phyloP scores from a whole-genome alignment of 2,888 invertebrate species.

The Drosophila formosana region DNA sequence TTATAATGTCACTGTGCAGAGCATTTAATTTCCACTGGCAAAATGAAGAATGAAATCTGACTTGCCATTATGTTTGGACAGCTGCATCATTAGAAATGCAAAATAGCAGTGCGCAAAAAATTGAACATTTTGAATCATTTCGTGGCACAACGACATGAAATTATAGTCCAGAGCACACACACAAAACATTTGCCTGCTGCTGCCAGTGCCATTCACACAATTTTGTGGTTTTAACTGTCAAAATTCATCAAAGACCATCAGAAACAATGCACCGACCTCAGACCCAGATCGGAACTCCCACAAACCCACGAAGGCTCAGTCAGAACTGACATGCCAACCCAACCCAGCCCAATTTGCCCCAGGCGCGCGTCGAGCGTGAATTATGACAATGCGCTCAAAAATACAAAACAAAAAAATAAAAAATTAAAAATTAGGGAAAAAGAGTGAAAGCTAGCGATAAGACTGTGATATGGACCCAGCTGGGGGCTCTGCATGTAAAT shows the following conservation, averaged over 20 bases:
- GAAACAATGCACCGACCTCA: slow-evolving; percentile 34
- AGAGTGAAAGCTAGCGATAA: slow-evolving; percentile 76
- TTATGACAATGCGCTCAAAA: slow-evolving; percentile 64
- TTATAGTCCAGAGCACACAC: slow-evolving; percentile 32
- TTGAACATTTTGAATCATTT: slow-evolving; percentile 42
- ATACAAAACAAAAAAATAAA: neutral
- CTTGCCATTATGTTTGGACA: slow-evolving; percentile 26
- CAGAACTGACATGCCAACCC: slow-evolving; percentile 20
- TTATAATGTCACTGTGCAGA: slow-evolving; percentile 17
- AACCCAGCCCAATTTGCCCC: slow-evolving; percentile 14
- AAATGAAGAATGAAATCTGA: slow-evolving; percentile 11
- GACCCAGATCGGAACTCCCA: slow-evolving; percentile 3
- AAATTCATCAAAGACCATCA: slow-evolving; percentile 73
- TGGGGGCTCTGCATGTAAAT: slow-evolving; percentile 57
- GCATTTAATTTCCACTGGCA: slow-evolving; percentile 16
- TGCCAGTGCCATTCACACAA: slow-evolving; percentile 27
- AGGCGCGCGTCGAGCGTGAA: slow-evolving; percentile 60
- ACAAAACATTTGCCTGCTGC: slow-evolving; percentile 3
- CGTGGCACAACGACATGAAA: slow-evolving; percentile 42
- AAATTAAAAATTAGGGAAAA: slow-evolving; percentile 21
- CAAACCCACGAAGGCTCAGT: slow-evolving; percentile 34
- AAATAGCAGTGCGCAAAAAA: slow-evolving; percentile 50
- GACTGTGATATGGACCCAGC: slow-evolving; percentile 46
- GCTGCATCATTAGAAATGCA: slow-evolving; percentile 70
- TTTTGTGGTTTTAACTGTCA: slow-evolving; percentile 60